Evolutionary conservation across 2,113 vertebrate species (phyloP).

Genomic region (Fulica atra): DNA sequence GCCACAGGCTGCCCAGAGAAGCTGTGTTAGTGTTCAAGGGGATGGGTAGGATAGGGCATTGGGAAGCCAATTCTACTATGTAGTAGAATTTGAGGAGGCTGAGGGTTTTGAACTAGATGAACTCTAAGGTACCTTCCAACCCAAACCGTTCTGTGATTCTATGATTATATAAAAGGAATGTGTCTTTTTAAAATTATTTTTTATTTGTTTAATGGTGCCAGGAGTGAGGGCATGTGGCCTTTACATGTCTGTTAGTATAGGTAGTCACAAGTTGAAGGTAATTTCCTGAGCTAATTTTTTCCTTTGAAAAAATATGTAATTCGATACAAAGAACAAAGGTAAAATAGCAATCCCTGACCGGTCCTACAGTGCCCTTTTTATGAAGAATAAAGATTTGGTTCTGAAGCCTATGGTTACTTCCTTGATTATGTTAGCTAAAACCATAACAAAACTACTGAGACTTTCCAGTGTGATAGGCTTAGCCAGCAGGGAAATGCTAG

Average conservation of each 20-base stretch:
- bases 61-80: no score
- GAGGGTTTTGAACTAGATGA: no score
- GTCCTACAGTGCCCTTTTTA: background rate
- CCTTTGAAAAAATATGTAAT: background rate
- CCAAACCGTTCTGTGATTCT: no score
- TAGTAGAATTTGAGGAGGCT: no score
- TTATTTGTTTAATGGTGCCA: background rate
- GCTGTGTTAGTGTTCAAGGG: no score
- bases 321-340: background rate
- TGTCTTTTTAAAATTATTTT: background rate
- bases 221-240: accelerated
- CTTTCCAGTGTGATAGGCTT: background rate
- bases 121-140: no score
- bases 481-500: background rate
- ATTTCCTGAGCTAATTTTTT: background rate
- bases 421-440: background rate
- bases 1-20: no score
- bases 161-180: background rate
- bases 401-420: background rate
- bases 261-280: background rate
- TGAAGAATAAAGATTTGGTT: background rate
- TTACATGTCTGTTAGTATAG: background rate
- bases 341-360: background rate
- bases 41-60: no score
- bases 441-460: background rate